Percentiles rank a stretch among this genome's conserved stretches.
phyloP scores from a whole-genome alignment of 2,888 invertebrate genomes.

The Macrophya annulata region DNA sequence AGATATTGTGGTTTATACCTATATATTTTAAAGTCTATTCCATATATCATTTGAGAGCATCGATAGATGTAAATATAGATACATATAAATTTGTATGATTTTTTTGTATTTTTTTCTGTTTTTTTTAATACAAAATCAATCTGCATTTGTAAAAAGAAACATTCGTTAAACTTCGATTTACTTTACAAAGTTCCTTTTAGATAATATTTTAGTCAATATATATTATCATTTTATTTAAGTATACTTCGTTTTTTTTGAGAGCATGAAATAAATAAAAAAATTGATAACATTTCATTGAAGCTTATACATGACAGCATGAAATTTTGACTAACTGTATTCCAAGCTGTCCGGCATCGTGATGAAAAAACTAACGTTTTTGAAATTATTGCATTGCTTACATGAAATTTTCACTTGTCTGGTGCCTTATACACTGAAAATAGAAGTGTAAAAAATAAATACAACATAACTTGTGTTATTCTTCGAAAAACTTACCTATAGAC shows the following conservation, averaged over 20 bases:
- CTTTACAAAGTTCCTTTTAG: conserved; percentile 65
- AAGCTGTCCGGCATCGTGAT: background rate
- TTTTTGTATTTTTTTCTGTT: conserved; percentile 56
- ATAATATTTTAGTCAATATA: conserved; percentile 57
- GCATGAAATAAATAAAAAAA: conserved; percentile 13
- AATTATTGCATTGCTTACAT: background rate
- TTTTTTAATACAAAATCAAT: conserved; percentile 60
- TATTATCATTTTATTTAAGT: conserved; percentile 25
- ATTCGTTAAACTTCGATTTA: conserved; percentile 60
- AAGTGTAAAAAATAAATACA: background rate
- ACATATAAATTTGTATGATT: conserved; percentile 58
- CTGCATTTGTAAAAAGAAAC: conserved; percentile 59
- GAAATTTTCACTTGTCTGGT: conserved; percentile 36
- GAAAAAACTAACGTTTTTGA: background rate
- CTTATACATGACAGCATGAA: background rate
- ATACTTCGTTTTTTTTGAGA: conserved; percentile 27
- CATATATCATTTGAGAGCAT: background rate
- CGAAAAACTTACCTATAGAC: background rate
- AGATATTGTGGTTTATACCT: background rate
- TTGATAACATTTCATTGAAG: background rate
- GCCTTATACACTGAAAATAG: conserved; percentile 40
- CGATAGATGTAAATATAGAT: conserved; percentile 60
- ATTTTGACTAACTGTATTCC: background rate
- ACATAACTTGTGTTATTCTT: background rate
- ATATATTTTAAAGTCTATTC: conserved; percentile 12